Evolutionary conservation across 2,888 invertebrate species (phyloP).

Genomic region (Dysmachus trigonus): DNA sequence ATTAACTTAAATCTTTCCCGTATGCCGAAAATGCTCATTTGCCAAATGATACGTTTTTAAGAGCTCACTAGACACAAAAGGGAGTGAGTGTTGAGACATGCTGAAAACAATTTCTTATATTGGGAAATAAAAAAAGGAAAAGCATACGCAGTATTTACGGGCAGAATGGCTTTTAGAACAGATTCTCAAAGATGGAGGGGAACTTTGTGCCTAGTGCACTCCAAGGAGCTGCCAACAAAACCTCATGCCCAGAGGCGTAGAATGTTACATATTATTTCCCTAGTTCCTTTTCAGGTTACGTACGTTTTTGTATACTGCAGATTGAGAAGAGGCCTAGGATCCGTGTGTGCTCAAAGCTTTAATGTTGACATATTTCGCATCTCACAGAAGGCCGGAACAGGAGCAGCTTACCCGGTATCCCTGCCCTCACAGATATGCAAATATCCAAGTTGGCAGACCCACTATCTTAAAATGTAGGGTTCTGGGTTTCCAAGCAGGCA

Average conservation of each 20-base stretch:
- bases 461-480: background rate
- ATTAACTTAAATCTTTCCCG: background rate
- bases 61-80: background rate
- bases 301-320: background rate
- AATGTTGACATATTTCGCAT: conserved; percentile 21
- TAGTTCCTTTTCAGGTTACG: background rate
- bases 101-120: background rate
- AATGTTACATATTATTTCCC: background rate
- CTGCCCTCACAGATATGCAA: conserved; percentile 1
- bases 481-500: background rate
- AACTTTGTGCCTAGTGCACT: background rate
- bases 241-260: background rate
- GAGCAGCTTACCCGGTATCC: background rate
- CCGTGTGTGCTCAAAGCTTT: background rate
- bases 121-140: background rate
- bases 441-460: background rate
- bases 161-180: background rate
- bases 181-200: background rate
- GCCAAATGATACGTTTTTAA: background rate
- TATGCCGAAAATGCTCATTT: background rate
- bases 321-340: background rate
- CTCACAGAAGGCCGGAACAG: background rate
- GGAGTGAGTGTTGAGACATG: background rate
- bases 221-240: background rate
- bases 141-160: background rate